phyloP scores from a whole-genome alignment of 2,113 vertebrate species.

The Silurus meridionalis region DNA sequence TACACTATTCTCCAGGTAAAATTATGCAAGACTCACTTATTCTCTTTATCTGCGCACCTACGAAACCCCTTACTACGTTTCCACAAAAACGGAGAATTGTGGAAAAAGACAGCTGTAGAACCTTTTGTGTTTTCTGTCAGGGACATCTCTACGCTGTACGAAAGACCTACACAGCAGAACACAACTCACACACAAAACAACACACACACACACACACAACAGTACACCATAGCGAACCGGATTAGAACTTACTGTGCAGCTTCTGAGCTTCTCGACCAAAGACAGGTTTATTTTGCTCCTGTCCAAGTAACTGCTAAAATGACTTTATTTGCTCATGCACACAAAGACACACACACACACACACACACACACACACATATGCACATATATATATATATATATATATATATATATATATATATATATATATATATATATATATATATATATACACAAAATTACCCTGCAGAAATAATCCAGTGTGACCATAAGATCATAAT shows the following conservation, averaged over 20 bases:
- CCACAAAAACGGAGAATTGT: not conserved
- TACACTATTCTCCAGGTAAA: not conserved
- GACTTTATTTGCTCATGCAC: not conserved
- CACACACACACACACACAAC: not conserved
- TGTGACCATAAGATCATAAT: not conserved
- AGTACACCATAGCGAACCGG: not conserved
- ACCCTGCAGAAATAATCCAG: not conserved
- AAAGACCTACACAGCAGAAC: not conserved
- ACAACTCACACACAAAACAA: not conserved
- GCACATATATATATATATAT: not conserved
- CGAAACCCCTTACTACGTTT: not conserved
- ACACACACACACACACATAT: not conserved
- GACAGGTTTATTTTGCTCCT: constrained; percentile 4
- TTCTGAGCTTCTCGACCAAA: not conserved
- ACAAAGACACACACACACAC: not conserved
- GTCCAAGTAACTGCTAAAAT: constrained; percentile 22
- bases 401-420: no score
- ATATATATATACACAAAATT: not conserved
- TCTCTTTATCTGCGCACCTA: not conserved
- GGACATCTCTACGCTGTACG: not conserved
- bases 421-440: no score
- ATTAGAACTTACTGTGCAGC: not conserved
- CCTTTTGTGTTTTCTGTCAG: not conserved
- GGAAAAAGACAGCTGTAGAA: not conserved
- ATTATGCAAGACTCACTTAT: not conserved